phyloP scores from a whole-genome alignment of 2,113 vertebrate species.

The Tachysurus vachellii region DNA sequence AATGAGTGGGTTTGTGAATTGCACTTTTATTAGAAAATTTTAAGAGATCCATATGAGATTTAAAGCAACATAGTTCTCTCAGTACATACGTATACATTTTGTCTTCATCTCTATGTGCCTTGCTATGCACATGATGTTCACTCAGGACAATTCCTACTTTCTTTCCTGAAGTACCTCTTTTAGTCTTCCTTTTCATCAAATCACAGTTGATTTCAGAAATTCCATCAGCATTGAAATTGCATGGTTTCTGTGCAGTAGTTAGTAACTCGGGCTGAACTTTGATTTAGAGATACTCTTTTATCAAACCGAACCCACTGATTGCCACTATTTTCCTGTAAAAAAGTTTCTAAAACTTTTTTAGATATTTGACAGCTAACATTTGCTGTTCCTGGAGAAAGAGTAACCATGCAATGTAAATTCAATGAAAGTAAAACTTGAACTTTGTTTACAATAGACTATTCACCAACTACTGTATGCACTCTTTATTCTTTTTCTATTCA shows the following conservation, averaged over 20 bases:
- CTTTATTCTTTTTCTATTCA: neutral
- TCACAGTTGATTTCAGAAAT: constrained; percentile 6
- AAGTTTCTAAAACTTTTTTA: neutral
- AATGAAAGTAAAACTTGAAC: neutral
- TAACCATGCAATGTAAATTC: neutral
- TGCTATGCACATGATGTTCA: constrained; percentile 14
- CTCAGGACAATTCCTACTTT: neutral
- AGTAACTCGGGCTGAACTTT: neutral
- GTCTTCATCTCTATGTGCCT: neutral
- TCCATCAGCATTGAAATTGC: neutral
- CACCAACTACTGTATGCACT: neutral
- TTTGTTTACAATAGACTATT: neutral
- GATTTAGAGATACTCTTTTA: neutral
- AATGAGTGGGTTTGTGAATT: neutral
- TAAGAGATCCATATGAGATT: neutral
- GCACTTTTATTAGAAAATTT: neutral
- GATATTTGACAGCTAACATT: neutral
- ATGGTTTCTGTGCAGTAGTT: constrained; percentile 10
- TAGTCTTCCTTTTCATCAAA: neutral
- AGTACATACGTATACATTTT: neutral
- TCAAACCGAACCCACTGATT: constrained; percentile 8
- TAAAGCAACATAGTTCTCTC: no score
- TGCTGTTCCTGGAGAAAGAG: neutral
- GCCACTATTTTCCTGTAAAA: neutral
- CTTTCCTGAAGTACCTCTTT: neutral